A percentile compares a stretch with the other conserved stretches of the same genome.
Conservation (phyloP, 2,888 invertebrate genomes). For the Cheilosia scutellata region DNA sequence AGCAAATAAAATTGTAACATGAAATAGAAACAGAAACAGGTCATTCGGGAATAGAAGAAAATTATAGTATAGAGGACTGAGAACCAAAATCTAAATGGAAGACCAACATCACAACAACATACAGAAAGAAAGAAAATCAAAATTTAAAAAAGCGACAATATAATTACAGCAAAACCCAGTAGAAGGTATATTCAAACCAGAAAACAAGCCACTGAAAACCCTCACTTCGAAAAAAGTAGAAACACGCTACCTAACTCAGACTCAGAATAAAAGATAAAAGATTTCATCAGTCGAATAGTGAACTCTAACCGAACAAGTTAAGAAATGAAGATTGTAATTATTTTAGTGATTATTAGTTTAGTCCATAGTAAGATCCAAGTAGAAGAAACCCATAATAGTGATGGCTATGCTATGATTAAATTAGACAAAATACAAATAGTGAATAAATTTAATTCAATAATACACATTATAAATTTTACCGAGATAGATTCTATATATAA, state of each 20-base stretch:
- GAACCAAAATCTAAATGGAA: too few relatives aligned
- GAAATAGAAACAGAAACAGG: conserved; percentile 28
- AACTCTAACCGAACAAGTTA: too few relatives aligned
- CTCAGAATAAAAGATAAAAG: too few relatives aligned
- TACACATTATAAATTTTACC: conserved; percentile 24
- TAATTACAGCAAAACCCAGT: conserved; percentile 8
- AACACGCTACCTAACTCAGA: too few relatives aligned
- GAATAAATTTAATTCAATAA: conserved; percentile 16
- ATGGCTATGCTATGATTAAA: conserved; percentile 17
- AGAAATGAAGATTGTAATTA: conserved; percentile 17
- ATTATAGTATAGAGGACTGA: too few relatives aligned
- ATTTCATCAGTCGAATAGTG: too few relatives aligned
- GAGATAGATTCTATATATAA: conserved; percentile 10
- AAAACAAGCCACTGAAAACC: background rate
- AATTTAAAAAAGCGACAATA: background rate
- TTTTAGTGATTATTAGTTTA: background rate
- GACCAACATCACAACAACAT: conserved; percentile 25
- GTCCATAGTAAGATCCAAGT: conserved; percentile 7
- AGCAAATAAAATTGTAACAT: conserved; percentile 8
- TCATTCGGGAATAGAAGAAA: conserved; percentile 1
- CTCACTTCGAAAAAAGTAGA: too few relatives aligned
- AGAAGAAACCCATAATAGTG: background rate
- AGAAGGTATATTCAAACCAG: conserved; percentile 6
- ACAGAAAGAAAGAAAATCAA: conserved; percentile 22
- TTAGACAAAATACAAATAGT: conserved; percentile 22